phyloP scores from a whole-genome alignment of 2,888 invertebrate genomes.

The Halictus quadricinctus region DNA sequence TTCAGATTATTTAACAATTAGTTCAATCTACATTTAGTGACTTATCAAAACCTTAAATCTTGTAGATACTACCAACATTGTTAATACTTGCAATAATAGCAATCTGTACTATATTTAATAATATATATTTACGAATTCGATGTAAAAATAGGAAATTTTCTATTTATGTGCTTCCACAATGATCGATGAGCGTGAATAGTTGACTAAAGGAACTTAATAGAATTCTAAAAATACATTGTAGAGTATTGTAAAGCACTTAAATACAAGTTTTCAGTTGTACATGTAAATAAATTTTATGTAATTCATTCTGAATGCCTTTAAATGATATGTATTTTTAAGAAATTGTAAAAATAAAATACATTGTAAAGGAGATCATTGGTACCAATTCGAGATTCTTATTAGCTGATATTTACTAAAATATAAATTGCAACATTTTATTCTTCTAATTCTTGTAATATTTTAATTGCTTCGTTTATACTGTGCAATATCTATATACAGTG shows the following conservation, averaged over 20 bases:
- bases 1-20: slow-evolving; percentile 34
- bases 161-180: slow-evolving; percentile 62
- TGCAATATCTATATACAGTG: no score
- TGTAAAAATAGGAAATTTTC: slow-evolving; percentile 55
- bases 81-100: slow-evolving; percentile 52
- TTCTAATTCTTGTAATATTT: background rate
- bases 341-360: slow-evolving; percentile 46
- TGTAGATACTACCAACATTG: slow-evolving; percentile 53
- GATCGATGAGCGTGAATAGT: slow-evolving; percentile 26
- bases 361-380: background rate
- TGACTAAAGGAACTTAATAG: slow-evolving; percentile 24
- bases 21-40: slow-evolving; percentile 36
- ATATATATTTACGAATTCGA: slow-evolving; percentile 26
- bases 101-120: slow-evolving; percentile 55
- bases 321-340: slow-evolving; percentile 46
- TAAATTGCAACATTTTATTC: background rate
- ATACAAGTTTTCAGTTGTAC: slow-evolving; percentile 35
- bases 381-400: background rate
- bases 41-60: slow-evolving; percentile 38
- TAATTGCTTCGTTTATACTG: background rate
- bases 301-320: slow-evolving; percentile 37
- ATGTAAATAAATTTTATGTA: slow-evolving; percentile 59
- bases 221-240: slow-evolving; percentile 34
- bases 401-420: background rate
- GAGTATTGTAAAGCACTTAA: slow-evolving; percentile 42